A percentile compares a stretch with the other conserved stretches of the same genome.
Evolutionary conservation across 2,113 vertebrate genomes (phyloP).

Genomic region (Phaethornis superciliosus): DNA sequence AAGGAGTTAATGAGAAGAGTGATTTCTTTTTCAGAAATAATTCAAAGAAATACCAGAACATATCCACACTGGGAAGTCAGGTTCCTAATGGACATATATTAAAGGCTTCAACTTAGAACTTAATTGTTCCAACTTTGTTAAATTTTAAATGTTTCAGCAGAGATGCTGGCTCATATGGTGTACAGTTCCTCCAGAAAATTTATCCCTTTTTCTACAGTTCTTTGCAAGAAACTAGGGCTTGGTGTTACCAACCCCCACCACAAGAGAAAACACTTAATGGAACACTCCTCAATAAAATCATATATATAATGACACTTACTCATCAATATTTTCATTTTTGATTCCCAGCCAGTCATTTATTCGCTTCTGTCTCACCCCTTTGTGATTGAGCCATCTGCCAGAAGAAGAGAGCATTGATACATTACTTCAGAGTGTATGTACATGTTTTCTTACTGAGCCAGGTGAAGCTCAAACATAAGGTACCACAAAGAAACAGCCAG

Average conservation of each 20-base stretch:
- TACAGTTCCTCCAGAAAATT: neutral
- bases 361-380: constrained; percentile 92
- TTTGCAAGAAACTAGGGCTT: neutral
- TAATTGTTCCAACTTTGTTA: neutral
- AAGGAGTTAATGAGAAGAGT: neutral
- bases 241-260: neutral
- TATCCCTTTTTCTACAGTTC: neutral
- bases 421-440: neutral
- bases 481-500: neutral
- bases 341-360: constrained; percentile 95
- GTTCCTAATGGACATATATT: neutral
- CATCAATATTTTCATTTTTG: constrained; percentile 88
- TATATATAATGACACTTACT: constrained; percentile 80
- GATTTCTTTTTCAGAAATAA: neutral
- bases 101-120: neutral
- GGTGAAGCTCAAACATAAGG: neutral
- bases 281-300: constrained; percentile 4
- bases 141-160: neutral
- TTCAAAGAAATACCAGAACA: neutral
- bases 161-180: neutral
- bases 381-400: constrained; percentile 94
- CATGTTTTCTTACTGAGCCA: neutral
- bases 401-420: constrained; percentile 12
- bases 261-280: neutral
- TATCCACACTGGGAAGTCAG: neutral